A percentile compares a stretch with the other conserved stretches of the same genome.
Conservation (phyloP, 2,797 vertebrate species). For the Florisuga fusca region DNA sequence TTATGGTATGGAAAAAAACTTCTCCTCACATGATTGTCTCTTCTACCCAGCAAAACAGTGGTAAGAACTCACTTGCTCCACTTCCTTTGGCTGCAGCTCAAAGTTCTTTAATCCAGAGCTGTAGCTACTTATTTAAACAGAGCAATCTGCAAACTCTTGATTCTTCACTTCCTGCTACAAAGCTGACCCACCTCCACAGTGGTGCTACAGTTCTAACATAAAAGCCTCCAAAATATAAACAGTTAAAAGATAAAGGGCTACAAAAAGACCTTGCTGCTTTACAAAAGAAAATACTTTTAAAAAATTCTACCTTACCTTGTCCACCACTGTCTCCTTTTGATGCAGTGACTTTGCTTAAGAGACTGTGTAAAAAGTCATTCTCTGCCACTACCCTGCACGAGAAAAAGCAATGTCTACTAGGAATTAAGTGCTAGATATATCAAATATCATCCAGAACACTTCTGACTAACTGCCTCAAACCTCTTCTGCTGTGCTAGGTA, state of each 20-base stretch:
- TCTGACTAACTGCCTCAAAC: neutral
- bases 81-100: neutral
- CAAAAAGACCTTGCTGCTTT: too few relatives aligned
- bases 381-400: conserved; percentile 87
- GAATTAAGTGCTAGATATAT: neutral
- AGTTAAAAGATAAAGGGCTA: too few relatives aligned
- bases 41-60: neutral
- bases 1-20: neutral
- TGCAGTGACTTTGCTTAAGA: conserved; percentile 91
- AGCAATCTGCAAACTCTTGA: neutral
- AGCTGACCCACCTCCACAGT: neutral
- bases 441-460: neutral
- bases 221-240: too few relatives aligned
- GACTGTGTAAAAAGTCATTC: conserved; percentile 92
- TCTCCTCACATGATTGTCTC: neutral
- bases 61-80: neutral
- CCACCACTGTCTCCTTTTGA: conserved; percentile 93
- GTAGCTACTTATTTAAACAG: neutral
- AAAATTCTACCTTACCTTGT: conserved; percentile 84
- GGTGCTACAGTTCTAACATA: too few relatives aligned
- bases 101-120: neutral
- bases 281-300: too few relatives aligned
- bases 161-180: neutral
- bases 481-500: neutral
- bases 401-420: neutral